Percentiles rank a stretch among this genome's conserved stretches.
These are phyloP conservation scores for Drosophila parabipectinata DNA, from an alignment of 1,140 invertebrate genomes.

Conservation along the genomic window DNA sequence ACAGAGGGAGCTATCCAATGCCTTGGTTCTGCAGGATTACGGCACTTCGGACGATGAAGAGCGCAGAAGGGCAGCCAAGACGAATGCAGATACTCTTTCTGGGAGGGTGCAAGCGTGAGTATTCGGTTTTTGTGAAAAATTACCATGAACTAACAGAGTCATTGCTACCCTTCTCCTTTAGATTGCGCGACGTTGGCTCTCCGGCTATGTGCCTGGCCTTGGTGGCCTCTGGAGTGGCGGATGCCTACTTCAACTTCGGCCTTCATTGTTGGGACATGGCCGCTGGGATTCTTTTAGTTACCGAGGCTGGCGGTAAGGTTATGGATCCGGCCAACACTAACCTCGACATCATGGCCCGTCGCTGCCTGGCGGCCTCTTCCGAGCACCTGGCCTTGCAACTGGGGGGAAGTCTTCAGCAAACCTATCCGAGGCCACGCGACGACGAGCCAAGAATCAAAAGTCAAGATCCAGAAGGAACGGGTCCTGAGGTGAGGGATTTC, in stretches of 20 bases:
- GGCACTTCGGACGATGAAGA: conserved; percentile 87
- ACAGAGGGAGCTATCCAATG: conserved; percentile 14
- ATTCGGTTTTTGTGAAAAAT: background rate
- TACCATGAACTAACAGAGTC: no score
- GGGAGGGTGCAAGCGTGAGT: conserved; percentile 92
- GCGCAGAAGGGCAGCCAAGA: conserved; percentile 88
- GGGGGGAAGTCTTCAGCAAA: conserved; percentile 84
- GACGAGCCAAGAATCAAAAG: conserved; percentile 30
- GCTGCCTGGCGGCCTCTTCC: conserved; percentile 91
- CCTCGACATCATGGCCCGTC: conserved; percentile 91
- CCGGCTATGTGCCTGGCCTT: conserved; percentile 96
- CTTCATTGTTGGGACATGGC: conserved; percentile 96
- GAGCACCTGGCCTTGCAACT: conserved; percentile 89
- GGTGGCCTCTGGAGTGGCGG: conserved; percentile 93
- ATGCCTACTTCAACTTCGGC: conserved; percentile 95
- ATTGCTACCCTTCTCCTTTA: conserved; percentile 64
- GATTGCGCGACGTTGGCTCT: conserved; percentile 92
- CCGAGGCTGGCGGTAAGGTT: conserved; percentile 97
- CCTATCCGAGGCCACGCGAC: conserved; percentile 60
- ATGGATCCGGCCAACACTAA: conserved; percentile 93
- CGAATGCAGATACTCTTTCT: conserved; percentile 90
- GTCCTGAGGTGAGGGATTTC: conserved; percentile 34
- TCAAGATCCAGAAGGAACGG: background rate
- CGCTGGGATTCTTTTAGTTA: conserved; percentile 92
- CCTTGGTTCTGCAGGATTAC: conserved; percentile 59